Evolutionary conservation across 1,140 invertebrate species (phyloP), one percentile per base, ranked within the genome.

Genomic region (Pseudomyrmex cubaensis): DNA sequence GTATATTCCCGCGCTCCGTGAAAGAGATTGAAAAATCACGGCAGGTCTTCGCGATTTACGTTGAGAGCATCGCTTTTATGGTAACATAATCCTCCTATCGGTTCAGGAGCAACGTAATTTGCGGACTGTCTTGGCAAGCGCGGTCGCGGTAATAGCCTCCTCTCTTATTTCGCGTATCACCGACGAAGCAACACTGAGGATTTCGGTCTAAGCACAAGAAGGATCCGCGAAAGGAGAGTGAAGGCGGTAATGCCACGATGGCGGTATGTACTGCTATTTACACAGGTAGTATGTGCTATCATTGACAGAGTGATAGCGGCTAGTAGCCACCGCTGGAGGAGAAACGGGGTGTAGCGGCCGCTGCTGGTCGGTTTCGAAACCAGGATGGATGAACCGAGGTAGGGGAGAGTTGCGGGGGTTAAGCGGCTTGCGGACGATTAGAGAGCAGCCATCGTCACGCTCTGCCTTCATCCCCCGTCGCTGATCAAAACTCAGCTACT

Each of bases 351-450:
- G 83, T 85, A 85, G 57, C 75, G 66, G 87, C 85, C 85, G 50
- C 70, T 61, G 59, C 17, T 52, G 75, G 82, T 85, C 61, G 61
- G 70, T 62, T 50, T 25, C 75, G 70, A 73, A 83, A 80, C 64
- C 35, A 64, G 61, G 48, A 72, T 70, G 59, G 48, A 57, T 62
- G 70, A 52, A 35, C 35, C 62, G 54, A 63, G 69, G 76, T 69
- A 72, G 54, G 59, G 25, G 74, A 17, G 72, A 61, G 63, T 64
- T 35, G 35, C 48, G 82, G 15, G 67, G 64, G 80, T 85, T 92
- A 92, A 92, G 90, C 91, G 90, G 91, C 90, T 92, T 92, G 90
- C 82, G 89, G 86, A 63, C 90, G 90, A 92, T 92, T 92, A 91
- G 85, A 91, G 90, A 88, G 84, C 85, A 87, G 82, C 52, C 80